A percentile compares a stretch with the other conserved stretches of the same genome.
Evolutionary conservation across 1,140 invertebrate genomes (phyloP).

Genomic region (Diploscapter pachys): DNA sequence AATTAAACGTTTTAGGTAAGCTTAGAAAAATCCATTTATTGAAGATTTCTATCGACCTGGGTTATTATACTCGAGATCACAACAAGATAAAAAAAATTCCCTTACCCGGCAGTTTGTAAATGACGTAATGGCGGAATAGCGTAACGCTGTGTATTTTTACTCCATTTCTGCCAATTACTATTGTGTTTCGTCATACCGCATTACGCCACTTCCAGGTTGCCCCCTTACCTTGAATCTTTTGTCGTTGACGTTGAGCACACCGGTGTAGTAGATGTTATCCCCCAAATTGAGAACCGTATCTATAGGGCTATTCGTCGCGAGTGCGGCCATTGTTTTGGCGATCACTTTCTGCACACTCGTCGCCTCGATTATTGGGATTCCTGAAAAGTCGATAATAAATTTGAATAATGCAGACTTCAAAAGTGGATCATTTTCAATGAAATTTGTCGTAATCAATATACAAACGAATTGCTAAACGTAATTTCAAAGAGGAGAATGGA

Average conservation of each 20-base stretch:
- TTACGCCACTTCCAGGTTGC: neutral
- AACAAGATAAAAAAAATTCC: too few species aligned
- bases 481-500: too few species aligned
- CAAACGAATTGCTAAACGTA: too few species aligned
- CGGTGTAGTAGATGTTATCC: slow-evolving; percentile 48
- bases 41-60: too few species aligned
- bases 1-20: neutral
- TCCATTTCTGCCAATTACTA: neutral
- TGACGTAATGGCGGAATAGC: neutral
- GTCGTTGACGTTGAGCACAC: slow-evolving; percentile 44
- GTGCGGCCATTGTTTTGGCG: slow-evolving; percentile 29
- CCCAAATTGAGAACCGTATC: slow-evolving; percentile 41
- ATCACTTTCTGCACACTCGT: slow-evolving; percentile 42
- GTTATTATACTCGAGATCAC: too few species aligned
- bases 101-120: neutral
- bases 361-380: slow-evolving; percentile 40
- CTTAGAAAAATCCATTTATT: too few species aligned
- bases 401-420: neutral
- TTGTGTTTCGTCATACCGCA: neutral
- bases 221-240: slow-evolving; percentile 8
- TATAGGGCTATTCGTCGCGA: slow-evolving; percentile 23
- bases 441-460: too few species aligned
- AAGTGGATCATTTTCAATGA: too few species aligned
- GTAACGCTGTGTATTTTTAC: neutral
- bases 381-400: slow-evolving; percentile 10